phyloP scores from a whole-genome alignment of 2,797 vertebrate genomes.

The Smutsia gigantea region DNA sequence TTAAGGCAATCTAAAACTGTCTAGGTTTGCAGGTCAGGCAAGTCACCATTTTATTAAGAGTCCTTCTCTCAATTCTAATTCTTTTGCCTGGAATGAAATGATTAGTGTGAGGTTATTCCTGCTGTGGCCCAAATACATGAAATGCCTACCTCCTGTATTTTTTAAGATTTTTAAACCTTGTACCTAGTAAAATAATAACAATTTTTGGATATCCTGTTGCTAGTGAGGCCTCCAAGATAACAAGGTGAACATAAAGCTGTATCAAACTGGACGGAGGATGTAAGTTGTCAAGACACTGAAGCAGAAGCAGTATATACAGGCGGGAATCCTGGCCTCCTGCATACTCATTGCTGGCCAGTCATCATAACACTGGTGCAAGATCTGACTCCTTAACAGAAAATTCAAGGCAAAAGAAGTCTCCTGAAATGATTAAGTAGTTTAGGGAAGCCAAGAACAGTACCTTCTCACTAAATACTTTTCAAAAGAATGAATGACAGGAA shows the following conservation, averaged over 20 bases:
- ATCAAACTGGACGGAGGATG: background rate
- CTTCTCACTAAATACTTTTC: background rate
- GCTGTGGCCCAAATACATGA: background rate
- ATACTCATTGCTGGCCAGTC: too few species aligned
- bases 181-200: background rate
- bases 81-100: background rate
- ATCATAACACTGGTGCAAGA: background rate
- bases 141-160: background rate
- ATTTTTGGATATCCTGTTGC: background rate
- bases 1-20: background rate
- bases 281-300: background rate
- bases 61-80: background rate
- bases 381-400: background rate
- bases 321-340: background rate
- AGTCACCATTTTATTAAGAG: background rate
- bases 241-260: background rate
- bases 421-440: background rate
- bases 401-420: background rate
- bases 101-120: slow-evolving; percentile 8
- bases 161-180: slow-evolving; percentile 25
- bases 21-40: background rate
- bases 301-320: background rate
- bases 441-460: background rate
- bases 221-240: background rate
- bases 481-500: background rate